Evolutionary conservation across 2,113 vertebrate species (phyloP).

Genomic region (Coreoperca whiteheadi): DNA sequence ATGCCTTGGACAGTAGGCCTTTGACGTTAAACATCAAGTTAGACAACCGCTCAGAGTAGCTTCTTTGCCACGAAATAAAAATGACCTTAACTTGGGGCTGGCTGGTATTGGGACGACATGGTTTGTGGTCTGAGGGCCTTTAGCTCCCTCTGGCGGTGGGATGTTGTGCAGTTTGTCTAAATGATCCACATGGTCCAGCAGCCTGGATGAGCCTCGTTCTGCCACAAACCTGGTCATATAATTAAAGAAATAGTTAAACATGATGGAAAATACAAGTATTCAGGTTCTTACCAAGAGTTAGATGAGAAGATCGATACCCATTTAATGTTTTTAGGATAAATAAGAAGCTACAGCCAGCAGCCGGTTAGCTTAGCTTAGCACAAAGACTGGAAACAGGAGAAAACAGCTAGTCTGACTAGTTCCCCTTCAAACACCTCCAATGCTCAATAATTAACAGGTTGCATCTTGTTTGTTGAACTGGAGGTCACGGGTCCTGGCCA

Average conservation of each 20-base stretch:
- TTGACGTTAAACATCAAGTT: not conserved
- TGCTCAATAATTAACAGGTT: not conserved
- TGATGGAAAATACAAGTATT: accelerated
- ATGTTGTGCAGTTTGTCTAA: conserved; percentile 88
- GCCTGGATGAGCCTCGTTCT: conserved; percentile 86
- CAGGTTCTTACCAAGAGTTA: not conserved
- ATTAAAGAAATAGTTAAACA: not conserved
- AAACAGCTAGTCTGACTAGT: not conserved
- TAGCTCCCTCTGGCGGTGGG: conserved; percentile 73
- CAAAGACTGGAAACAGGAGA: not conserved
- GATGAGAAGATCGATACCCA: not conserved
- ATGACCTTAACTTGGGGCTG: conserved; percentile 72
- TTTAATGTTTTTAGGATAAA: not conserved
- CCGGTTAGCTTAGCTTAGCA: not conserved
- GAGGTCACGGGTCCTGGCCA: no score
- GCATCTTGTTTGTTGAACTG: not conserved
- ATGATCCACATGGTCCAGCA: conserved; percentile 89
- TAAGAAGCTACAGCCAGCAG: not conserved
- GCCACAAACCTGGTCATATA: conserved; percentile 86
- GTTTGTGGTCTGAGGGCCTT: conserved; percentile 26
- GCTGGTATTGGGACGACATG: conserved; percentile 47
- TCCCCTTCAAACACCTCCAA: not conserved
- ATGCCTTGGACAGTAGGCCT: not conserved
- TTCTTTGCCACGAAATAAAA: not conserved
- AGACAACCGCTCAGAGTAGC: not conserved